Evolutionary conservation across 2,797 vertebrate genomes (phyloP).

Genomic region (Aratinga solstitialis): DNA sequence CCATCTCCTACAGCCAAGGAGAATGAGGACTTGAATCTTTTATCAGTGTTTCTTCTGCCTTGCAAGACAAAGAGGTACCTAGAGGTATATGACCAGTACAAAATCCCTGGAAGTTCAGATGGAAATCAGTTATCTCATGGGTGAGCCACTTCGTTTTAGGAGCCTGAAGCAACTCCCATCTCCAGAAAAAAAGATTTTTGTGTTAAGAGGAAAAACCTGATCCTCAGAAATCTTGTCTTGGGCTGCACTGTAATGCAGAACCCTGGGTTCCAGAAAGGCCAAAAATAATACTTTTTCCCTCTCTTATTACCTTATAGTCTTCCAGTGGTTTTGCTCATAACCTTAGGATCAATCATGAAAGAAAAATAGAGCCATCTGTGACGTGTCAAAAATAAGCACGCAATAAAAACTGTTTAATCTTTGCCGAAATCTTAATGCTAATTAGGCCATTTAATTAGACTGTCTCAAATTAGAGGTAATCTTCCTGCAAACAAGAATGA

Average conservation of each 20-base stretch:
- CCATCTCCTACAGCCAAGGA: neutral
- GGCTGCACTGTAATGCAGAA: neutral
- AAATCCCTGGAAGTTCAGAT: neutral
- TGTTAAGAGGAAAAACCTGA: neutral
- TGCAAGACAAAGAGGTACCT: neutral
- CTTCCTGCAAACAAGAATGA: constrained; percentile 38
- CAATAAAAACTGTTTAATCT: neutral
- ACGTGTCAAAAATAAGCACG: neutral
- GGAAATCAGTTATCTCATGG: neutral
- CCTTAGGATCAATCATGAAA: neutral
- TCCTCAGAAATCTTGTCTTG: neutral
- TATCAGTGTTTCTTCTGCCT: neutral
- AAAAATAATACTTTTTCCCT: neutral
- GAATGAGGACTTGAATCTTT: neutral
- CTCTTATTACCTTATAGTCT: neutral
- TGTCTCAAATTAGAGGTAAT: constrained; percentile 28
- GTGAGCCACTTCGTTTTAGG: neutral
- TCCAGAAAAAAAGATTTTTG: neutral
- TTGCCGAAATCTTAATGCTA: neutral
- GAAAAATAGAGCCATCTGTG: neutral
- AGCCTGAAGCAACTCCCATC: neutral
- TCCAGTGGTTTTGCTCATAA: neutral
- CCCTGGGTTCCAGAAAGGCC: neutral
- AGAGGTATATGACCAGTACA: accelerated
- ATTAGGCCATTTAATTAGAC: constrained; percentile 27